phyloP scores from a whole-genome alignment of 2,113 vertebrate genomes.

The Baryphthengus martii region DNA sequence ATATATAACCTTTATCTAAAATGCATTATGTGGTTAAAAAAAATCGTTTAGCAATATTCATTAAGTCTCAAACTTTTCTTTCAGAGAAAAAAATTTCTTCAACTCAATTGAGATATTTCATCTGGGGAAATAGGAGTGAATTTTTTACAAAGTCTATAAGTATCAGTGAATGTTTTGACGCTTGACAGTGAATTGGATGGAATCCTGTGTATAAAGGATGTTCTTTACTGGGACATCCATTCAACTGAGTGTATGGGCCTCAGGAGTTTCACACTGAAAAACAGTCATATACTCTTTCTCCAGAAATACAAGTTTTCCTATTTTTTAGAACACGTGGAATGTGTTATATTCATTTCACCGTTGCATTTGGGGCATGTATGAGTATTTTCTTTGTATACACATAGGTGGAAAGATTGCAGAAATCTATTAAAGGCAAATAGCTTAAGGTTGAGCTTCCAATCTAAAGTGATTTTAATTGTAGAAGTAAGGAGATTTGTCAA shows the following conservation, averaged over 20 bases:
- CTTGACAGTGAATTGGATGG: not conserved
- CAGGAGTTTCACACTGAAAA: not conserved
- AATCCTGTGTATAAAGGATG: not conserved
- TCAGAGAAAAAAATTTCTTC: conserved; percentile 20
- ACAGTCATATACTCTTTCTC: not conserved
- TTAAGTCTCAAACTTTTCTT: conserved; percentile 4
- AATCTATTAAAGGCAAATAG: not conserved
- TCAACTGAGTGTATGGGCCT: not conserved
- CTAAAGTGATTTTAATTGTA: not conserved
- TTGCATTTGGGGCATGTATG: not conserved
- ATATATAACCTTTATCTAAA: conserved; percentile 38
- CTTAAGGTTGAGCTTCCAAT: not conserved
- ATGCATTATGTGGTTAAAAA: not conserved
- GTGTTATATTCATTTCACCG: conserved; percentile 18
- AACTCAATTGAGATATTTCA: conserved; percentile 6
- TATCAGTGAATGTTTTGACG: not conserved
- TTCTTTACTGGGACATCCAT: not conserved
- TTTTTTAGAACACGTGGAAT: conserved; percentile 5
- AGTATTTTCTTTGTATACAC: conserved; percentile 1
- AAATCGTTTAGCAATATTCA: not conserved
- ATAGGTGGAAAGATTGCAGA: not conserved
- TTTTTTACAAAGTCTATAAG: not conserved
- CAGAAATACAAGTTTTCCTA: not conserved
- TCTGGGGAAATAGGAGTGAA: not conserved
- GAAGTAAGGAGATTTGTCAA: not conserved